Conservation (phyloP, 2,797 vertebrate species). For the Bucorvus abyssinicus region DNA sequence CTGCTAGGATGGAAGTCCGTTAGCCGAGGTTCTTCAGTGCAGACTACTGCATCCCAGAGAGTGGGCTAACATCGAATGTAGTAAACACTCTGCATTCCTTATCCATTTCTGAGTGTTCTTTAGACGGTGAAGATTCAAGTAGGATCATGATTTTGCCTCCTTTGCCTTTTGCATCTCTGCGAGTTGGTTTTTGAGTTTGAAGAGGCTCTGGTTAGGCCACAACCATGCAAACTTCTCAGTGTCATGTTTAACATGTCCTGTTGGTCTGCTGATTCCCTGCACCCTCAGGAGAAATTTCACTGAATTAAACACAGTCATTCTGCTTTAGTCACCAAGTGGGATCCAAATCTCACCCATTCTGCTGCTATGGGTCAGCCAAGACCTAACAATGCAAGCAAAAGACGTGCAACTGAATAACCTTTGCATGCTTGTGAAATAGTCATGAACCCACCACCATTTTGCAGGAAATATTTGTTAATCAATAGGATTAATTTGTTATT, state of each 20-base stretch:
- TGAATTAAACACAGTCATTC: not conserved
- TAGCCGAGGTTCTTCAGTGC: not conserved
- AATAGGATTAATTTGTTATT: not conserved
- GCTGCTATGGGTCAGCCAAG: not conserved
- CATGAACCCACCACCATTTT: not conserved
- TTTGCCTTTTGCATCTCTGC: not conserved
- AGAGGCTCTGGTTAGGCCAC: not conserved
- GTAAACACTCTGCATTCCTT: not conserved
- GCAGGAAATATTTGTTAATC: not conserved
- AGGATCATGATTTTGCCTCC: fast-evolving
- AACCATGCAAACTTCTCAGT: not conserved
- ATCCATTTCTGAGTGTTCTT: not conserved
- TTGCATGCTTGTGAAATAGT: not conserved
- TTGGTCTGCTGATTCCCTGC: not conserved
- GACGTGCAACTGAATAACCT: not conserved
- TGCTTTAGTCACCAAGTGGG: not conserved
- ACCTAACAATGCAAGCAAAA: not conserved
- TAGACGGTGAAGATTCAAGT: not conserved
- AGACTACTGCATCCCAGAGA: not conserved
- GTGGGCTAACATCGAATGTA: not conserved
- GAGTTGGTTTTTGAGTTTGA: not conserved
- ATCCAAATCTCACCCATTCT: not conserved
- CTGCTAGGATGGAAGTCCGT: not conserved
- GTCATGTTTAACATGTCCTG: not conserved
- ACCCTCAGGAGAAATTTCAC: not conserved